Conservation (phyloP, 2,113 vertebrate species). For the Donacobius atricapilla region DNA sequence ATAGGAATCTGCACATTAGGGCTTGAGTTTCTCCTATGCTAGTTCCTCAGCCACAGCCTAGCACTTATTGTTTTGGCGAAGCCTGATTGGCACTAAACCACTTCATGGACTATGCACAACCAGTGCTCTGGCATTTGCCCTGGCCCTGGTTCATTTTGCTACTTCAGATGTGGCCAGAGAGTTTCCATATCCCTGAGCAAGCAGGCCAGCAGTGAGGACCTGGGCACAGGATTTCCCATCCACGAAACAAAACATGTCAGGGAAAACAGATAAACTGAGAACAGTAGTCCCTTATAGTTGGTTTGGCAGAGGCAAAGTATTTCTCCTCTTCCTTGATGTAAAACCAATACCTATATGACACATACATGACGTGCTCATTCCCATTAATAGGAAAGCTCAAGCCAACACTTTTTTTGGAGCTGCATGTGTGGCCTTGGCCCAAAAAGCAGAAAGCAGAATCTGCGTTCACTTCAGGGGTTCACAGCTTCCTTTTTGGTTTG, state of each 20-base stretch:
- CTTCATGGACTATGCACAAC: background rate
- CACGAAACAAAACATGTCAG: background rate
- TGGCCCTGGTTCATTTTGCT: background rate
- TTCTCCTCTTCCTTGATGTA: background rate
- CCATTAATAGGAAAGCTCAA: background rate
- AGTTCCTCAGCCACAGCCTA: background rate
- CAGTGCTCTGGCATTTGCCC: background rate
- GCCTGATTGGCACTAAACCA: background rate
- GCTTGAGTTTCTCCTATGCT: background rate
- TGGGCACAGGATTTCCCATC: background rate
- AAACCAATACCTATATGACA: background rate
- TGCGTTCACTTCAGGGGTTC: rapidly evolving
- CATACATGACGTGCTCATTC: background rate
- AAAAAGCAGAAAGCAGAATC: background rate
- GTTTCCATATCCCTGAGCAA: background rate
- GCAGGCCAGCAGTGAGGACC: background rate
- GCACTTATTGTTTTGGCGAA: background rate
- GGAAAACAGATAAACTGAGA: background rate
- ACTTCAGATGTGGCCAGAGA: background rate
- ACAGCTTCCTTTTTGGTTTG: background rate
- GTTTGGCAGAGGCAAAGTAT: background rate
- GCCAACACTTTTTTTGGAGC: background rate
- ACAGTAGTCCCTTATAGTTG: background rate
- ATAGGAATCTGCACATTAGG: background rate
- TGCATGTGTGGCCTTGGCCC: background rate